Evolutionary conservation across 1,140 invertebrate species (phyloP), one percentile per base, ranked within the genome.

Genomic region (Halotydeus destructor): DNA sequence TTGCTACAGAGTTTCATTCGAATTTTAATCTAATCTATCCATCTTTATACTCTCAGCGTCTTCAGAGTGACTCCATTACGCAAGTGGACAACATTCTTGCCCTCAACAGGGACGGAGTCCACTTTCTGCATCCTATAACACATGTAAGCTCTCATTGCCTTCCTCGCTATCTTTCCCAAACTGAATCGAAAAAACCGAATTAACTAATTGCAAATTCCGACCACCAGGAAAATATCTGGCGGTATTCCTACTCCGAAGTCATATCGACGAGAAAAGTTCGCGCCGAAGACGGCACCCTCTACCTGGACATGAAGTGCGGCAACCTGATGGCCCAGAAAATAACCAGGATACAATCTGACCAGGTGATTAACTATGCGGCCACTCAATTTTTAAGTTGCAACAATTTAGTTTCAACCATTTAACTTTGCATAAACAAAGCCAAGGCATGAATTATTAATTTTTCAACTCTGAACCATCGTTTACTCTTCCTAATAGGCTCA

Each of bases 241-340:
- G 79, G 57, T 89, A 86, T 69, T 78, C 81, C 24, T 93, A 88
- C 58, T 76, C 78, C 41, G 85, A 94, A 57, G 81, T 96, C 31
- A 88, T 96, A 54, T 93, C 85, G 28, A 94, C 88, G 1, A 65
- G 88, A 43, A 89, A 91, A 65, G 81, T 86, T 31, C 68, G 70
- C 48, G 85, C 82, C 1, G 86, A 94, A 55, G 82, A 86, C 58
- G 84, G 84, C 23, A 76, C 80, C 1, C 69, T 93, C 35, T 96
- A 83, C 60, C 64, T 97, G 57, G 88, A 96, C 62, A 82, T 96
- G 76, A 94, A 94, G 63, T 82, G 83, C 56, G 88, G 88, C 16
- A 93, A 91, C 57, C 63, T 97, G 50, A 80, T 94, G 73, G 80
- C 89, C 55, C 85, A 93, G 63, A 70, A 85, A 46, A 88, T 96